Conservation (phyloP, 1,140 invertebrate genomes). For the Leptestheria dahalacensis region DNA sequence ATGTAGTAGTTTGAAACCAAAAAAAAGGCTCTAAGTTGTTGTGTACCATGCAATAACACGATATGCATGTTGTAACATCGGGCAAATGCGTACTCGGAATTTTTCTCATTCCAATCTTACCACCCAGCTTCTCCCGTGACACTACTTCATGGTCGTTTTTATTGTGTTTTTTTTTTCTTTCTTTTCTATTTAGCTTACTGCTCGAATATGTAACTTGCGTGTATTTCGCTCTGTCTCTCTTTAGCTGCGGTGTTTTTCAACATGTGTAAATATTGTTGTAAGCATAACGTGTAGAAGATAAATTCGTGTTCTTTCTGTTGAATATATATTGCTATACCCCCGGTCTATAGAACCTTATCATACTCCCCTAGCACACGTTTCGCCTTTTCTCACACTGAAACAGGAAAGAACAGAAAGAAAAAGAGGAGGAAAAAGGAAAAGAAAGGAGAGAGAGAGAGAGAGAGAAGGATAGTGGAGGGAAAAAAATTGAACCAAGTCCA, state of each 20-base stretch:
- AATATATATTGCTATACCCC: no score
- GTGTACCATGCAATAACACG: background rate
- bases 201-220: background rate
- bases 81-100: no score
- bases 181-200: background rate
- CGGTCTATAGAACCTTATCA: no score
- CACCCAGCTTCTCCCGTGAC: no score
- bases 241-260: background rate
- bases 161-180: background rate
- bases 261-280: background rate
- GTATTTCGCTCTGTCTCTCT: slow-evolving; percentile 12
- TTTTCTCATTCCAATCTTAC: no score
- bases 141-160: background rate
- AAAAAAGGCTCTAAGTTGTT: background rate
- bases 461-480: no score
- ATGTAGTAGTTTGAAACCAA: no score
- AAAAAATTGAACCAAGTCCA: slow-evolving; percentile 13
- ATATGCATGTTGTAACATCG: background rate
- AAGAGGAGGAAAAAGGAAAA: slow-evolving; percentile 17
- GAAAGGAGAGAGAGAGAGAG: slow-evolving; percentile 12
- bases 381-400: background rate
- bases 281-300: no score
- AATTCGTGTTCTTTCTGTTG: no score
- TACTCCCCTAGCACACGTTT: background rate
- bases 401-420: background rate